Percentiles rank a stretch among this genome's conserved stretches.
These are phyloP conservation scores for Tetrax tetrax DNA, from an alignment of 2,113 vertebrate species.

Conservation along the genomic window DNA sequence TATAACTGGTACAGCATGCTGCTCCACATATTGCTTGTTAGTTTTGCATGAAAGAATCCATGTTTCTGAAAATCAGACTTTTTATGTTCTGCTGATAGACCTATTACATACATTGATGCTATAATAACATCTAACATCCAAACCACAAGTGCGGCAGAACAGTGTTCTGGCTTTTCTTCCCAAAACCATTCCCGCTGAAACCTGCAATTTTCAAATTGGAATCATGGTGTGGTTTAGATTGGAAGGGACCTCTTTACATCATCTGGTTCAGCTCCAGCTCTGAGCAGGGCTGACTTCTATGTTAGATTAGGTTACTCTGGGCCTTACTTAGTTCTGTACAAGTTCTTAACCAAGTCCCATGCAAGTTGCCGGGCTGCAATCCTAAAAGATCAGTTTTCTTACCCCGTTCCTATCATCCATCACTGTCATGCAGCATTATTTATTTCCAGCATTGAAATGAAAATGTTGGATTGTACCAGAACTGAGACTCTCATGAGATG, in stretches of 20 bases:
- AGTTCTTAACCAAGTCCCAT: background rate
- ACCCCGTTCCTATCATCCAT: background rate
- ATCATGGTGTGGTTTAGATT: background rate
- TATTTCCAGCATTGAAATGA: background rate
- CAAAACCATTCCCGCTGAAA: background rate
- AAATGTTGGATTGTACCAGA: background rate
- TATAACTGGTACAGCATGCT: background rate
- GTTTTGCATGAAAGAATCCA: background rate
- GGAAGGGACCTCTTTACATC: background rate
- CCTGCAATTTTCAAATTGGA: background rate
- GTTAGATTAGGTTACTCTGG: background rate
- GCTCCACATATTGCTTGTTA: background rate
- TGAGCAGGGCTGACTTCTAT: background rate
- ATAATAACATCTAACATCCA: background rate
- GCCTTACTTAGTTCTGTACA: background rate
- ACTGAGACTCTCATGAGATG: background rate
- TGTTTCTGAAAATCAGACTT: background rate
- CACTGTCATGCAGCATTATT: background rate
- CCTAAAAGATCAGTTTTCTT: background rate
- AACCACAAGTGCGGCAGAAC: background rate
- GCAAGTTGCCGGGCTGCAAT: background rate
- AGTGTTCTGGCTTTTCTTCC: background rate
- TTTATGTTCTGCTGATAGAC: background rate
- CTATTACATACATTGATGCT: background rate
- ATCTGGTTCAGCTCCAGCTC: background rate